Evolutionary conservation across 2,113 vertebrate species (phyloP).

Genomic region (Cettia cetti): DNA sequence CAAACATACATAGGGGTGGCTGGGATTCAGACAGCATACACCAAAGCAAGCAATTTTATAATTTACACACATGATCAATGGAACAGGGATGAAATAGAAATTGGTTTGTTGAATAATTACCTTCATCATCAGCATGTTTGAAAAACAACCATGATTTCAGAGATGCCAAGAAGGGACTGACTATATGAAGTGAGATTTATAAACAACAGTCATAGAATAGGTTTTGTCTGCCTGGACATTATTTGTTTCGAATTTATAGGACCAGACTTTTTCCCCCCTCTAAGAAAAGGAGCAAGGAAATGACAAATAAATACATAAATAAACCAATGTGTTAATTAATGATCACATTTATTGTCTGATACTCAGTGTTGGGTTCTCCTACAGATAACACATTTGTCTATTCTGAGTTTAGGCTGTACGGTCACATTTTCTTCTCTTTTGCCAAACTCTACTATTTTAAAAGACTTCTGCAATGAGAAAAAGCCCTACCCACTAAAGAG

Average conservation of each 20-base stretch:
- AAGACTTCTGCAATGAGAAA: background rate
- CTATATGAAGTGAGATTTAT: background rate
- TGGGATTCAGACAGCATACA: background rate
- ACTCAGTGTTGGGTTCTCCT: background rate
- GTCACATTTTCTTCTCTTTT: background rate
- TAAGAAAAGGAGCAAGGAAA: background rate
- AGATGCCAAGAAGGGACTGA: background rate
- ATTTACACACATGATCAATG: background rate
- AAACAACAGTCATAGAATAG: background rate
- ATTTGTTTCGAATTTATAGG: background rate
- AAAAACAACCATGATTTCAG: background rate
- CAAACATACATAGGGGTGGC: background rate
- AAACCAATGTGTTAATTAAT: background rate
- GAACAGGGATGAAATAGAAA: background rate
- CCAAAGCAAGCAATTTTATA: background rate
- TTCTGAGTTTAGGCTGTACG: background rate
- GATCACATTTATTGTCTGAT: background rate
- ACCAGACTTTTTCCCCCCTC: too few relatives aligned
- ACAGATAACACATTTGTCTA: background rate
- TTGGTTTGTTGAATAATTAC: background rate
- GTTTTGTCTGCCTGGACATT: constrained; percentile 3
- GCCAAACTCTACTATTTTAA: background rate
- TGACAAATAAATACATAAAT: background rate
- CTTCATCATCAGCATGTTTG: background rate
- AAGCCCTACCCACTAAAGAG: background rate